These are phyloP conservation scores for Zeugodacus cucurbitae DNA, from an alignment of 1,140 invertebrate species.

Conservation along the genomic window DNA sequence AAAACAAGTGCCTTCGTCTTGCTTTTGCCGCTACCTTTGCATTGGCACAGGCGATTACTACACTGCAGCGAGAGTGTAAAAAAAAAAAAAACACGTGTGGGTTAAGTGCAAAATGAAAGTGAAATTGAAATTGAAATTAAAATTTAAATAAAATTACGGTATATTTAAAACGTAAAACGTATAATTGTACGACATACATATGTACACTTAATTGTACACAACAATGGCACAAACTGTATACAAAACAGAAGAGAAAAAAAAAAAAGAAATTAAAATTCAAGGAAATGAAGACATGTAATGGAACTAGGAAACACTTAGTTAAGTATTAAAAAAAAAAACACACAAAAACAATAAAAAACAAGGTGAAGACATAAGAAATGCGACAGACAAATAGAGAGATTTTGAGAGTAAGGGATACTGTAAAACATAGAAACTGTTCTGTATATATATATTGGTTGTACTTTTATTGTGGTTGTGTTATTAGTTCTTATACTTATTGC, in stretches of 20 bases:
- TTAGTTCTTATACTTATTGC: constrained; percentile 3
- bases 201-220: neutral
- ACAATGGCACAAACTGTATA: constrained; percentile 13
- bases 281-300: constrained; percentile 23
- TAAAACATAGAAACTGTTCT: constrained; percentile 34
- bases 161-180: neutral
- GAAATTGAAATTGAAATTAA: constrained; percentile 1
- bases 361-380: constrained; percentile 21
- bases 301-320: constrained; percentile 27
- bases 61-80: neutral
- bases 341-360: neutral
- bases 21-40: neutral
- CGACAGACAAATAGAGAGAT: neutral
- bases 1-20: neutral
- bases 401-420: neutral
- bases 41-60: neutral
- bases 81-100: neutral
- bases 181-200: neutral
- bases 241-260: neutral
- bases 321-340: constrained; percentile 3
- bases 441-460: neutral
- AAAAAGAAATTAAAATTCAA: neutral
- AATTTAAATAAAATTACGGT: constrained; percentile 16
- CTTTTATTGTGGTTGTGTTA: constrained; percentile 7
- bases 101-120: constrained; percentile 9